phyloP scores from a whole-genome alignment of 2,113 vertebrate genomes.

The Ceyx melanurus region DNA sequence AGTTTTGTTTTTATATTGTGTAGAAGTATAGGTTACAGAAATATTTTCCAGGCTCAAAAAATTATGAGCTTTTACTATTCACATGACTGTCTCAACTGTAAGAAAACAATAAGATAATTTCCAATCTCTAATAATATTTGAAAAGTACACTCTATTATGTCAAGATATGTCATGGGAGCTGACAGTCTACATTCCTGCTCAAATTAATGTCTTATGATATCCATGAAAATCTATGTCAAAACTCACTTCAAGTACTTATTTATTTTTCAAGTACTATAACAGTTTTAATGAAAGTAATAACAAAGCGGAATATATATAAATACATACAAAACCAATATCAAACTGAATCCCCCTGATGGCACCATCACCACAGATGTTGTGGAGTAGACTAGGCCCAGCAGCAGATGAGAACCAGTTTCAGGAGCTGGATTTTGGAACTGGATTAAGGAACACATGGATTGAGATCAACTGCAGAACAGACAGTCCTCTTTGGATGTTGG shows the following conservation, averaged over 20 bases:
- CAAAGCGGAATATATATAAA: background rate
- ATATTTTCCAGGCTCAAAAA: background rate
- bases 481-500: no score
- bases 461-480: no score
- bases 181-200: background rate
- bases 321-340: background rate
- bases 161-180: background rate
- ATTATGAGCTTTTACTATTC: background rate
- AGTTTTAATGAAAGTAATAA: background rate
- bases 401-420: no score
- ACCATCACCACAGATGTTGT: background rate
- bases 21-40: background rate
- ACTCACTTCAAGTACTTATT: background rate
- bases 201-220: background rate
- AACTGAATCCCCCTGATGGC: background rate
- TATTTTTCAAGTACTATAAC: background rate
- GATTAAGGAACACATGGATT: no score
- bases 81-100: background rate
- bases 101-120: background rate
- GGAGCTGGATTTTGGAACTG: no score
- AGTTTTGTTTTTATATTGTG: background rate
- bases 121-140: background rate
- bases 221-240: background rate
- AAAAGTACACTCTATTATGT: background rate
- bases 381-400: background rate